Conservation (phyloP, 2,888 invertebrate species). For the Orchestes rusci region DNA sequence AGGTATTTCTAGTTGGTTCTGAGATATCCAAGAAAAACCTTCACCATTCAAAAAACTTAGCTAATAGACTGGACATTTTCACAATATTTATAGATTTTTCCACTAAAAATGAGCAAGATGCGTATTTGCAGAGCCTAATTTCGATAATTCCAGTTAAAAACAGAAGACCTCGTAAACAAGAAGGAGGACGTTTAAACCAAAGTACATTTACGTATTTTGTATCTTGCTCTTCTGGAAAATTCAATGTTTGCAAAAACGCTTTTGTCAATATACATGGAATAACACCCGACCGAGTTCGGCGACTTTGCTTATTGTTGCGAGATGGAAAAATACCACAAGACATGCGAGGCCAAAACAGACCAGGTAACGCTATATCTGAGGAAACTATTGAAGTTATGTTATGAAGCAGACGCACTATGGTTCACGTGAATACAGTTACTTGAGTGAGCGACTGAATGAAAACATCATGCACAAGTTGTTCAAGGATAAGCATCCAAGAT, state of each 20-base stretch:
- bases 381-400: conserved; percentile 3
- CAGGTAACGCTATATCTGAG: conserved; percentile 1
- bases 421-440: conserved; percentile 4
- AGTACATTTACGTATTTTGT: background rate
- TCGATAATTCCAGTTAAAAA: conserved; percentile 1
- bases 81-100: conserved; percentile 3
- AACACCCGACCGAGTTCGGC: background rate
- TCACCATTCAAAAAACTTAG: no score
- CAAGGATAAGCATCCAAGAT: conserved; percentile 1
- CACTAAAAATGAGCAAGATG: conserved; percentile 1
- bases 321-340: conserved; percentile 2
- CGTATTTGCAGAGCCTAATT: conserved; percentile 3
- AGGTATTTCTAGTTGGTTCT: no score
- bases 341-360: background rate
- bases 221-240: conserved; percentile 1
- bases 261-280: conserved; percentile 4
- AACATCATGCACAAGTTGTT: conserved; percentile 2
- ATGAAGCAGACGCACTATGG: background rate
- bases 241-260: conserved; percentile 1
- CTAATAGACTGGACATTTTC: conserved; percentile 5
- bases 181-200: background rate
- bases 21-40: no score
- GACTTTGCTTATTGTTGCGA: conserved; percentile 2
- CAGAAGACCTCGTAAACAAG: conserved; percentile 2
- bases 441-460: conserved; percentile 2